These are phyloP conservation scores for Astreopora myriophthalma DNA, from an alignment of 64 coral and sea anemone species.

Conservation along the genomic window DNA sequence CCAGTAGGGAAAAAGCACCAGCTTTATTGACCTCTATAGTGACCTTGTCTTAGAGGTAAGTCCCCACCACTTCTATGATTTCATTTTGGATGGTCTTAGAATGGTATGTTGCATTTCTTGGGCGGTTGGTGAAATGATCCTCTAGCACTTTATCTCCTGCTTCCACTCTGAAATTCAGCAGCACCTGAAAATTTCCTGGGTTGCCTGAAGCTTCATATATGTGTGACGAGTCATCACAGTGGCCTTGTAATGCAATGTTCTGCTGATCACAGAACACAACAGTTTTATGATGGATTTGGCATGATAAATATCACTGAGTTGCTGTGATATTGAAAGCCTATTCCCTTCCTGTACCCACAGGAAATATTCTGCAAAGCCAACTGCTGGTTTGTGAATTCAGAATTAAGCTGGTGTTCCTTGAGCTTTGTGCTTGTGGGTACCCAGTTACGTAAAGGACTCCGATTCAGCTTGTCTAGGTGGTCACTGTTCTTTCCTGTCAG, in stretches of 20 bases:
- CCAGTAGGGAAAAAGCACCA: too few relatives aligned
- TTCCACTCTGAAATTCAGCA: too few relatives aligned
- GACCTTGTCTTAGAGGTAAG: too few relatives aligned
- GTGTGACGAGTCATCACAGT: constrained; percentile 77
- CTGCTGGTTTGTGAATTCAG: constrained; percentile 74
- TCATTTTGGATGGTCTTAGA: neutral
- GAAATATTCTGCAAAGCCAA: constrained; percentile 72
- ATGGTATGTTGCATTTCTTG: neutral
- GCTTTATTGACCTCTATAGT: too few relatives aligned
- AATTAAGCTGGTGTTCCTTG: constrained; percentile 77
- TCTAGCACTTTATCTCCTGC: too few relatives aligned
- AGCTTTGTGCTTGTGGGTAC: constrained; percentile 78
- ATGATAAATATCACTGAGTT: constrained; percentile 70
- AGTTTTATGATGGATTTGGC: constrained; percentile 78
- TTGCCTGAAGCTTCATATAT: constrained; percentile 77
- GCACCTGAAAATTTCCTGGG: neutral
- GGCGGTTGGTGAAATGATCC: too few relatives aligned
- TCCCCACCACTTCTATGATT: too few relatives aligned
- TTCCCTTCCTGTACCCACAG: constrained; percentile 73
- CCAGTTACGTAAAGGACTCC: constrained; percentile 81
- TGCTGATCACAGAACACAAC: constrained; percentile 82
- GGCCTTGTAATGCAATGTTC: constrained; percentile 70
- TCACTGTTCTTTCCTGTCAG: constrained; percentile 76
- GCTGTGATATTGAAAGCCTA: constrained; percentile 68
- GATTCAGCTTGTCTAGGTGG: constrained; percentile 66